phyloP scores from a whole-genome alignment of 1,140 invertebrate species.

The Rhagoletis pomonella region DNA sequence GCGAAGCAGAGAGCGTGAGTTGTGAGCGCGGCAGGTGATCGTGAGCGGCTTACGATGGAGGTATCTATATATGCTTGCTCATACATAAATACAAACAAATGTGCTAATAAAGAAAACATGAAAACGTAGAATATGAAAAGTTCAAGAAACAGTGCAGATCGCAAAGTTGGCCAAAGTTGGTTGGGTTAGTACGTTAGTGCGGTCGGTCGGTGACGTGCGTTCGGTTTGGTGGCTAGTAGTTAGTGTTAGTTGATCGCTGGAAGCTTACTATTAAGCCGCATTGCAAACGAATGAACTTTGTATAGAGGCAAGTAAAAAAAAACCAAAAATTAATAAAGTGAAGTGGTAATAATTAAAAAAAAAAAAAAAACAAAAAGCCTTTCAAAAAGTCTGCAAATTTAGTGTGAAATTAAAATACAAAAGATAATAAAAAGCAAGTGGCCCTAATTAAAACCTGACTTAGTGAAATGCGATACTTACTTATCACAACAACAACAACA shows the following conservation, averaged over 20 bases:
- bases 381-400: neutral
- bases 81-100: neutral
- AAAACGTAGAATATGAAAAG: conserved; percentile 38
- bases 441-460: neutral
- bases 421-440: neutral
- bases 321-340: neutral
- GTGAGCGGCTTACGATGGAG: neutral
- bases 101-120: conserved; percentile 29
- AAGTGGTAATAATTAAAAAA: neutral
- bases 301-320: neutral
- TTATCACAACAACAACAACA: neutral
- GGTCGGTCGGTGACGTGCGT: conserved; percentile 19
- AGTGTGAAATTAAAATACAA: neutral
- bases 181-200: conserved; percentile 28
- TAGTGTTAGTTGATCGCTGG: neutral
- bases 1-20: neutral
- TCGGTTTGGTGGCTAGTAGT: neutral
- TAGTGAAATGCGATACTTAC: neutral
- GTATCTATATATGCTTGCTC: too few relatives aligned
- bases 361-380: neutral
- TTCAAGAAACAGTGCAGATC: conserved; percentile 54
- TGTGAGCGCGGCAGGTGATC: neutral
- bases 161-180: conserved; percentile 42
- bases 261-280: neutral
- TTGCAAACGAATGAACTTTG: neutral